A percentile compares a stretch with the other conserved stretches of the same genome.
Conservation (phyloP, 2,888 invertebrate species). For the Drosophila vallismaia region DNA sequence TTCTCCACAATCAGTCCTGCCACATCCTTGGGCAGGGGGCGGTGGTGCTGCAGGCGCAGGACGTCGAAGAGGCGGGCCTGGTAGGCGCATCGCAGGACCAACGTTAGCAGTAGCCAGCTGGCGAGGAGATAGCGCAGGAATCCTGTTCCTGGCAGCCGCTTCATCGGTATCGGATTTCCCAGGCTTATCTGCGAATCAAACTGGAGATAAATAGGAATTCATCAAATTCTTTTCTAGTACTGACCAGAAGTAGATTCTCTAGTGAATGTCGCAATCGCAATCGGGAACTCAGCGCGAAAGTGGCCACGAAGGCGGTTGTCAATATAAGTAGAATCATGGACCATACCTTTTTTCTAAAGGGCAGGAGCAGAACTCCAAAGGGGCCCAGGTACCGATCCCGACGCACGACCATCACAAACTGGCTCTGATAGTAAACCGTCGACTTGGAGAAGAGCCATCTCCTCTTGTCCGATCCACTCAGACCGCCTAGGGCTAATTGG, state of each 20-base stretch:
- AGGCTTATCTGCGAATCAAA: constrained; percentile 45
- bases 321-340: constrained; percentile 32
- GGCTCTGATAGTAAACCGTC: constrained; percentile 63
- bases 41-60: constrained; percentile 58
- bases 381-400: constrained; percentile 50
- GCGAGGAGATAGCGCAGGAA: constrained; percentile 71
- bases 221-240: constrained; percentile 22
- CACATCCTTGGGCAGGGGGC: constrained; percentile 58
- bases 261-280: constrained; percentile 48
- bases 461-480: constrained; percentile 62
- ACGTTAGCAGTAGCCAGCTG: constrained; percentile 70
- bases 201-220: not conserved
- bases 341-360: constrained; percentile 70
- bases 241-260: constrained; percentile 55
- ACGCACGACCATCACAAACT: constrained; percentile 69
- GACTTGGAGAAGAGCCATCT: constrained; percentile 62
- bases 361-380: constrained; percentile 57
- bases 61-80: constrained; percentile 80
- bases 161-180: constrained; percentile 65
- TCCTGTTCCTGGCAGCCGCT: constrained; percentile 51
- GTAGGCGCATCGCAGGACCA: constrained; percentile 79
- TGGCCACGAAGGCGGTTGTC: constrained; percentile 23
- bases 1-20: constrained; percentile 51
- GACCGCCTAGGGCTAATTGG: constrained; percentile 74
- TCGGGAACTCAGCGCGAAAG: constrained; percentile 28